Base-by-base conservation (phyloP, 2,888 invertebrate species). In the Hypselothyrea guttata region DNA sequence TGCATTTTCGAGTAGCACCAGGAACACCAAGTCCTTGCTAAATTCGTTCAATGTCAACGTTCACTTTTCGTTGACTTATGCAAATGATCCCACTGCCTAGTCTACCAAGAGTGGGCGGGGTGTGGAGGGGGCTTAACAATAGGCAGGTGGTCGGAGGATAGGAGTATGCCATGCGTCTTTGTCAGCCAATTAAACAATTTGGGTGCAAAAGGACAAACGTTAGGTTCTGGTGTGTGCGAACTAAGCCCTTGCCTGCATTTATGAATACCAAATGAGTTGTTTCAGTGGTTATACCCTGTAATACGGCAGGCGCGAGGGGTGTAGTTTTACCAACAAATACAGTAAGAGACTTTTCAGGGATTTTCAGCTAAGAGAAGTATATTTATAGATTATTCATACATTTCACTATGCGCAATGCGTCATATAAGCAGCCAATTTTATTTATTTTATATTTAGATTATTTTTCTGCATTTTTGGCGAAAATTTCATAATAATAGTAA, bases 171-270 rank as follows among this genome's bases (percentile, higher is more conserved):
- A 35, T 54, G 44, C 47, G 69, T 44, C 73, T 53, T 70, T 70
- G 71, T 79, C 70, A 76, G 78, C 78, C 85, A 79, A 79, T 79
- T 79, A 79, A 85, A 75, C 85, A 85, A 79, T 84, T 78, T 78
- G 63, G 71, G 69, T 58, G 67, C 57, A 47, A 82, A 72, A 63
- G 51, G 56, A 72, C 69, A 62, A 22, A 72, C 49, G 46, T 48
- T 37, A 54, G 73, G 42, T 38, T 51, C 52, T 46, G 55, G 59
- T 56, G 52, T 48, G 56, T 67, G 78, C 75, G 45, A 60, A 55
- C 72, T 59, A 60, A 73, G 64, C 67, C 58, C 35, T 41, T 28
- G 31, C 46, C 59, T 63, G 57, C 76, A 85, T 84, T 86, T 79
- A 85, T 83, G 79, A 79, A 79, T 83, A 84, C 52, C 59, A 84